Base-by-base conservation (phyloP, 2,797 vertebrate genomes). In the Podarcis lilfordi region DNA sequence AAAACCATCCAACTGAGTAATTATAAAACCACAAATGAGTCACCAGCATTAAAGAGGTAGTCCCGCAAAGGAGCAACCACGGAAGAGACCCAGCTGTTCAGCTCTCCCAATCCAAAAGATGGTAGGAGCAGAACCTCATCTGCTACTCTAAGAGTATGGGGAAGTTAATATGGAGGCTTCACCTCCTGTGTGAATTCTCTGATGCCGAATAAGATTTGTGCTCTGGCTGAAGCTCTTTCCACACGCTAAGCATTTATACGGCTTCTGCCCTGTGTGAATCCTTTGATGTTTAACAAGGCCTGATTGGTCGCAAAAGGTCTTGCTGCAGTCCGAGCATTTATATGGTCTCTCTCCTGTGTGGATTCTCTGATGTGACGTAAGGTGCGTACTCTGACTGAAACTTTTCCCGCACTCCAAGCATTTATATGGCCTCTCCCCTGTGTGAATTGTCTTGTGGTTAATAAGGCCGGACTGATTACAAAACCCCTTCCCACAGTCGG, bases 351-450 rank as follows among this genome's bases (percentile, higher is more conserved):
- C 90, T 29, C 85, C 86, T 2, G 81, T 89, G 37, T 92, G 88
- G n/a, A 92, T 90, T 84, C 90, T 93, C 81, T 92, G 89, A 85
- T 92, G 92, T 55, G 91, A 85, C n/a, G 87, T 91, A 35, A 91
- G 92, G 64, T 92, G 90, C 1, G 89, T 90, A 10, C 86, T 93
- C 35, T 45, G 13, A n/a, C 84, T 89, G 82, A 94, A 94, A n/a
- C 91, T 80, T 50, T 92, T 95, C 5, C 92, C 85, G n/a, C 92
- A 93, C 43, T 92, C 85, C 32, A n/a, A 84, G 69, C 89, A 89
- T 80, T 91, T 88, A 74, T 90, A 84, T 4, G 81, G 80, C 86
- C 85, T 92, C 74, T 93, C 92, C 72, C 92, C 92, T 21, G 81
- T 93, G 84, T 93, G 89, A 69, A 92, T 88, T 74, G 90, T 87